Conservation (phyloP, 2,888 invertebrate genomes). For the Cephus pulcher region DNA sequence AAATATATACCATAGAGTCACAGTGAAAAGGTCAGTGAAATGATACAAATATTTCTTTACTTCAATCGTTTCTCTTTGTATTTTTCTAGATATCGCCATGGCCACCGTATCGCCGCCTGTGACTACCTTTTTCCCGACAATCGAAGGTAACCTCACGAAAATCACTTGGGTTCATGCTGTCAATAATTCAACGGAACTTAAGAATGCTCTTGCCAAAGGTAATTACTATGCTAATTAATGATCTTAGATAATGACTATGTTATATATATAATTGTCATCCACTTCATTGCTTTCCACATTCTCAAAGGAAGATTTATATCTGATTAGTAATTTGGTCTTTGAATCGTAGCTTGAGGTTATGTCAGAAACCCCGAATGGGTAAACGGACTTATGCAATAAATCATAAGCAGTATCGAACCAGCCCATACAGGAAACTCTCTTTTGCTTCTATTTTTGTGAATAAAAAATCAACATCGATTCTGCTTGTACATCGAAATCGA, state of each 20-base stretch:
- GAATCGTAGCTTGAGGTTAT: too few species aligned
- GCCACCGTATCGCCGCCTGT: constrained; percentile 46
- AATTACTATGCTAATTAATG: constrained; percentile 13
- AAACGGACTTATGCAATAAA: too few species aligned
- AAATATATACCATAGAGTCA: not conserved
- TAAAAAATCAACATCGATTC: too few species aligned
- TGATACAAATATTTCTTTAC: not conserved
- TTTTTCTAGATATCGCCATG: constrained; percentile 51
- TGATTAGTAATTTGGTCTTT: too few species aligned
- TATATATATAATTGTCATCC: too few species aligned
- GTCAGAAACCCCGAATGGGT: too few species aligned
- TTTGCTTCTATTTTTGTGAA: too few species aligned
- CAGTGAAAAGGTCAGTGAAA: not conserved
- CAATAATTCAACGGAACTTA: constrained; percentile 76
- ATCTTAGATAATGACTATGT: not conserved
- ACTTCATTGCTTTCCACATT: too few species aligned
- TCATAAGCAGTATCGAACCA: too few species aligned
- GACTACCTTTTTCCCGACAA: constrained; percentile 66
- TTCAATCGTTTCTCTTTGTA: constrained; percentile 4
- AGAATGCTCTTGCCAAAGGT: constrained; percentile 70
- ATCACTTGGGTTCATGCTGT: constrained; percentile 90
- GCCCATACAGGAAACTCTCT: too few species aligned
- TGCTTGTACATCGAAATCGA: too few species aligned
- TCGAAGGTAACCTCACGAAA: constrained; percentile 74
- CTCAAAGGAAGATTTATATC: too few species aligned